These are phyloP conservation scores for Gibbula magus DNA, from an alignment of 2,888 invertebrate species.

Conservation along the genomic window DNA sequence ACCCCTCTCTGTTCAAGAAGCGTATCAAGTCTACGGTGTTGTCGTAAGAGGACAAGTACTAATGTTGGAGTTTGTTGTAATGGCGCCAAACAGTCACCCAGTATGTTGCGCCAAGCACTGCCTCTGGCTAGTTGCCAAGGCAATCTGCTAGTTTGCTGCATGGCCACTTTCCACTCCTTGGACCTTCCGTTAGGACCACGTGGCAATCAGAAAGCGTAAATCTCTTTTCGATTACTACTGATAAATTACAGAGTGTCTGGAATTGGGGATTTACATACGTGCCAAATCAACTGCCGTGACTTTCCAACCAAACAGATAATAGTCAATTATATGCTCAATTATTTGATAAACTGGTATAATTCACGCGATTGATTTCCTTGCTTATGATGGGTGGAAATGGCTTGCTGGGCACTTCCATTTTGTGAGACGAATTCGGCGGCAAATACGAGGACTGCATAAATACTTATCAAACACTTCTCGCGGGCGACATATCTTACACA, in stretches of 20 bases:
- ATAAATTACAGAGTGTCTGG: slow-evolving; percentile 20
- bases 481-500: too few relatives aligned
- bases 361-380: slow-evolving; percentile 6
- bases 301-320: slow-evolving; percentile 18
- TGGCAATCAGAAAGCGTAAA: slow-evolving; percentile 10
- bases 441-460: too few relatives aligned
- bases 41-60: not conserved
- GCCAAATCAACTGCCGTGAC: slow-evolving; percentile 21
- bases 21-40: not conserved
- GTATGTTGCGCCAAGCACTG: not conserved
- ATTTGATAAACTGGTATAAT: slow-evolving; percentile 24
- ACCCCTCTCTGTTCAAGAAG: not conserved
- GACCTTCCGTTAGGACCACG: not conserved
- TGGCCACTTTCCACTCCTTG: not conserved
- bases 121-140: not conserved
- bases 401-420: not conserved
- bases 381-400: slow-evolving; percentile 5
- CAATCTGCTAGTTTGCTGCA: not conserved
- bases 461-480: too few relatives aligned
- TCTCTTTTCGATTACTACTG: slow-evolving; percentile 24
- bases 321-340: slow-evolving; percentile 21
- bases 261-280: slow-evolving; percentile 15
- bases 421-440: too few relatives aligned
- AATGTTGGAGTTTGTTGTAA: slow-evolving; percentile 3
- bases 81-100: not conserved